phyloP scores from a whole-genome alignment of 2,888 invertebrate genomes.

The Poecilobothrus nobilitatus region DNA sequence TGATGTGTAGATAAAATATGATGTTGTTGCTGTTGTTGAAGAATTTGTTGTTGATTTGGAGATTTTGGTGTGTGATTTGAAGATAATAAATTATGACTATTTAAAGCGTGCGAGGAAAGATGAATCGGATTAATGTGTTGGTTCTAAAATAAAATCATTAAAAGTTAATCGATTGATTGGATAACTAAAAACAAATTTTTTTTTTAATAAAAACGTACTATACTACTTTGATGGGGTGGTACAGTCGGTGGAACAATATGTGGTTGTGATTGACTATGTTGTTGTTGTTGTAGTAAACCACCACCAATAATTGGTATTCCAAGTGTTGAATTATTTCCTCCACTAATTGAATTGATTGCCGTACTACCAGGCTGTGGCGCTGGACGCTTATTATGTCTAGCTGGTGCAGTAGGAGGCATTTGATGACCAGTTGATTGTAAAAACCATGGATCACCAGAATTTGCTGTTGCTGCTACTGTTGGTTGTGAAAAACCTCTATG shows the following conservation, averaged over 20 bases:
- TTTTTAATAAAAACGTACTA: conserved; percentile 24
- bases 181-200: not conserved
- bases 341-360: conserved; percentile 24
- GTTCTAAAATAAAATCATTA: conserved; percentile 29
- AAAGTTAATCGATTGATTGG: not conserved
- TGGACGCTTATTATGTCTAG: conserved; percentile 45
- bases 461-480: conserved; percentile 34
- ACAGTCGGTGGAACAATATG: conserved; percentile 43
- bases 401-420: conserved; percentile 45
- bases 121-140: conserved; percentile 36
- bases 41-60: conserved; percentile 39
- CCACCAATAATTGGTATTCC: conserved; percentile 19
- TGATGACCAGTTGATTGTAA: conserved; percentile 44
- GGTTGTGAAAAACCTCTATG: conserved; percentile 45
- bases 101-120: conserved; percentile 43
- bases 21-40: conserved; percentile 25
- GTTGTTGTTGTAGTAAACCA: conserved; percentile 36
- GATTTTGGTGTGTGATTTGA: conserved; percentile 44
- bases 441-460: conserved; percentile 45
- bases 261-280: conserved; percentile 42
- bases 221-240: conserved; percentile 41
- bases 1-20: conserved; percentile 31
- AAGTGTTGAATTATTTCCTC: conserved; percentile 21
- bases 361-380: conserved; percentile 40
- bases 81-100: conserved; percentile 44